Evolutionary conservation across 2,797 vertebrate genomes (phyloP).

Genomic region (Sciurus carolinensis): DNA sequence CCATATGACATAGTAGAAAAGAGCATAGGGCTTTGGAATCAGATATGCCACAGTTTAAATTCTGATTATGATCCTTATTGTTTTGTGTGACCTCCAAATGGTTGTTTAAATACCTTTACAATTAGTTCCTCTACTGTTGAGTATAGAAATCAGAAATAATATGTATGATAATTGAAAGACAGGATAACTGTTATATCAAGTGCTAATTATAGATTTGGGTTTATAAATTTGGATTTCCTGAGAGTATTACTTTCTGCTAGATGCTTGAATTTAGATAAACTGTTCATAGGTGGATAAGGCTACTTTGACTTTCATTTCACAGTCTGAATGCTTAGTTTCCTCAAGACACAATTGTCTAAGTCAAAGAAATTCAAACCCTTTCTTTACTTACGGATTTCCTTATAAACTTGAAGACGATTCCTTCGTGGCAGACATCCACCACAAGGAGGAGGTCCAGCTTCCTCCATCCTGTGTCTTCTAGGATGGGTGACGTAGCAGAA

Average conservation of each 20-base stretch:
- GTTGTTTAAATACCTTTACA: not conserved
- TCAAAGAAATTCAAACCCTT: not conserved
- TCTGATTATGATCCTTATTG: not conserved
- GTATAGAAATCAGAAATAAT: not conserved
- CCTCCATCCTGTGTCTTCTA: not conserved
- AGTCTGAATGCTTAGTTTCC: slow-evolving; percentile 1
- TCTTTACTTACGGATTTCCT: not conserved
- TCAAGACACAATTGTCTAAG: not conserved
- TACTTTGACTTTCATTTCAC: slow-evolving; percentile 10
- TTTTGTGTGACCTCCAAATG: slow-evolving; percentile 44
- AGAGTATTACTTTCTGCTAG: not conserved
- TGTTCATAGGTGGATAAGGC: not conserved
- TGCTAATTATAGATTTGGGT: slow-evolving; percentile 47
- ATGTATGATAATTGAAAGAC: not conserved
- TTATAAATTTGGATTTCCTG: not conserved
- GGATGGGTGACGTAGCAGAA: not conserved
- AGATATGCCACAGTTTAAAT: not conserved
- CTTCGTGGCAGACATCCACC: not conserved
- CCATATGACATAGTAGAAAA: not conserved
- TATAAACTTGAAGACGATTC: not conserved
- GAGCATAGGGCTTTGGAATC: not conserved
- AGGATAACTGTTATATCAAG: not conserved
- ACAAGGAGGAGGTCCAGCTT: slow-evolving; percentile 63
- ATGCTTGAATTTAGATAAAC: not conserved
- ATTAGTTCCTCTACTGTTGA: not conserved